Percentiles rank a stretch among this genome's conserved stretches.
phyloP scores from a whole-genome alignment of 2,113 vertebrate genomes.

The Triplophysa tibetana region DNA sequence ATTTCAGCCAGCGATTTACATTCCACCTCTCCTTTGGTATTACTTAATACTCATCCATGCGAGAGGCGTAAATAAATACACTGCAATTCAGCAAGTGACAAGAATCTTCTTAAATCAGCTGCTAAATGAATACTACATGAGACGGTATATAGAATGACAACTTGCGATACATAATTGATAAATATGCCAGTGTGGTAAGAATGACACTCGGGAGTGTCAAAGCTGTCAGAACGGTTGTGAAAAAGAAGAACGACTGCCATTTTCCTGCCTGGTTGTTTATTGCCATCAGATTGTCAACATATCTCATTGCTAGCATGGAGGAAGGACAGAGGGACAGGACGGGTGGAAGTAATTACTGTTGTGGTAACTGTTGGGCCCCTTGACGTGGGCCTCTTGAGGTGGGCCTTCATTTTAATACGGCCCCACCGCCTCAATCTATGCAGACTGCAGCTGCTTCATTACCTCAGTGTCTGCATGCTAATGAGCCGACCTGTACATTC shows the following conservation, averaged over 20 bases:
- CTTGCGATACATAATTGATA: background rate
- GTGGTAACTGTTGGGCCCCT: slow-evolving; percentile 59
- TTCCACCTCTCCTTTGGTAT: background rate
- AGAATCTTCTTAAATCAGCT: background rate
- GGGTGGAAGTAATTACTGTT: slow-evolving; percentile 53
- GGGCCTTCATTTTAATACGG: slow-evolving; percentile 62
- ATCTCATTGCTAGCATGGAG: background rate
- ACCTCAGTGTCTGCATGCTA: slow-evolving; percentile 62
- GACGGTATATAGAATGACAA: background rate
- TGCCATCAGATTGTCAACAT: background rate
- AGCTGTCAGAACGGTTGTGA: slow-evolving; percentile 18
- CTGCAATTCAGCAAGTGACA: background rate
- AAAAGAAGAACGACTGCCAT: background rate
- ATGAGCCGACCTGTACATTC: slow-evolving; percentile 61
- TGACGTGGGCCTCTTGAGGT: slow-evolving; percentile 64
- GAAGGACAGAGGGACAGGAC: slow-evolving; percentile 41
- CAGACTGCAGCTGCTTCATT: slow-evolving; percentile 27
- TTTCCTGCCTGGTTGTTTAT: slow-evolving; percentile 28
- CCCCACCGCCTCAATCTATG: slow-evolving; percentile 66
- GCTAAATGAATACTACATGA: slow-evolving; percentile 6
- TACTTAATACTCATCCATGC: slow-evolving; percentile 20
- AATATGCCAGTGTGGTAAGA: slow-evolving; percentile 21
- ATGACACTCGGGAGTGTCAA: background rate
- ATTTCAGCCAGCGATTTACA: slow-evolving; percentile 5
- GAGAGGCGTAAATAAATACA: background rate